phyloP scores from a whole-genome alignment of 2,888 invertebrate genomes.

The Teleogryllus oceanicus region DNA sequence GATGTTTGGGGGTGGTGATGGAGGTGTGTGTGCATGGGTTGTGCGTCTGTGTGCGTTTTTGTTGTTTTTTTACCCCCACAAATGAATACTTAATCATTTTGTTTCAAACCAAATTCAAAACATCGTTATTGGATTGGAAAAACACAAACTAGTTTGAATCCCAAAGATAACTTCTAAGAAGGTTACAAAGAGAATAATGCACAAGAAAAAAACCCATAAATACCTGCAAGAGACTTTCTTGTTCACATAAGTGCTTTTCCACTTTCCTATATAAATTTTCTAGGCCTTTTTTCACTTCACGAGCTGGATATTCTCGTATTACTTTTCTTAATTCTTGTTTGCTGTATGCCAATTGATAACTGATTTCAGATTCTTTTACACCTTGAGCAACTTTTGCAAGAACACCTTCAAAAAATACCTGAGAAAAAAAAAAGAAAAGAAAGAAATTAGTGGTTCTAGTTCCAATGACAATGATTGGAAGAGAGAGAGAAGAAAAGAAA shows the following conservation, averaged over 20 bases:
- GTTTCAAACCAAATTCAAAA: too few species aligned
- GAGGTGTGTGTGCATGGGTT: too few species aligned
- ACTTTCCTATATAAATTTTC: conserved; percentile 93
- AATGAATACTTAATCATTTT: too few species aligned
- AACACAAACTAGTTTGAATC: too few species aligned
- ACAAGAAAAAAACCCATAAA: too few species aligned
- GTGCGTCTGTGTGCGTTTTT: too few species aligned
- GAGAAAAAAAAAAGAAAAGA: conserved; percentile 42
- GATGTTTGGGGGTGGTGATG: too few species aligned
- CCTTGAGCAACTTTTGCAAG: conserved; percentile 89
- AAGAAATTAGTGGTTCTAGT: conserved; percentile 1
- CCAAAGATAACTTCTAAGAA: too few species aligned
- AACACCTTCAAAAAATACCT: conserved; percentile 96
- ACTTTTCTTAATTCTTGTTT: conserved; percentile 94
- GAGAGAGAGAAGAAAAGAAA: background rate
- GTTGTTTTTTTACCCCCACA: too few species aligned
- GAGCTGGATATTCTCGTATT: conserved; percentile 88
- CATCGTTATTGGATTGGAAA: too few species aligned
- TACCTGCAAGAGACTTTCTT: conserved; percentile 83
- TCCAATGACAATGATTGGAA: background rate
- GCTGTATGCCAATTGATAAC: conserved; percentile 95
- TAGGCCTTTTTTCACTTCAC: conserved; percentile 88
- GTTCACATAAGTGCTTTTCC: conserved; percentile 95
- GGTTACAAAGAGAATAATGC: too few species aligned
- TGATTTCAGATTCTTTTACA: conserved; percentile 94